phyloP scores from a whole-genome alignment of 2,888 invertebrate species.

The Poecilobothrus nobilitatus region DNA sequence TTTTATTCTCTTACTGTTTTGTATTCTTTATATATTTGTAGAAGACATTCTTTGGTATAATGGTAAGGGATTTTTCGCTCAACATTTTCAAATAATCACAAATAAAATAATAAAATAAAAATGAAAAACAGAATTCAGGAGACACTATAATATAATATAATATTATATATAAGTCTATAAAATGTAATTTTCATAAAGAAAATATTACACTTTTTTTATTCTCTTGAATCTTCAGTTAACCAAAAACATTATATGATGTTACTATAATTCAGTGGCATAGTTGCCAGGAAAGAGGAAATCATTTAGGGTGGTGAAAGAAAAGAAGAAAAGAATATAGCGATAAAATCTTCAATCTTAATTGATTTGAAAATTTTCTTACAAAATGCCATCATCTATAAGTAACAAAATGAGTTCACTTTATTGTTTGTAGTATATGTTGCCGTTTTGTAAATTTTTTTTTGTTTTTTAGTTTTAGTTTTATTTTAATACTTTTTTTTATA shows the following conservation, averaged over 20 bases:
- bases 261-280: no score
- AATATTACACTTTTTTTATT: background rate
- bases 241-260: no score
- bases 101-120: no score
- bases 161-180: background rate
- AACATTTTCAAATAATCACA: background rate
- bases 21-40: background rate
- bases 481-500: constrained; percentile 7
- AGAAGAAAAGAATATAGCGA: constrained; percentile 16
- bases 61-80: constrained; percentile 13
- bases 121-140: background rate
- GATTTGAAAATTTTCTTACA: constrained; percentile 14
- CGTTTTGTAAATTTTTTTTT: background rate
- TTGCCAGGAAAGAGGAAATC: no score
- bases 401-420: background rate
- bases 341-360: constrained; percentile 18
- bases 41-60: background rate
- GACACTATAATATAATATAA: background rate
- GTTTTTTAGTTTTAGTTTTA: constrained; percentile 10
- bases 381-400: no score
- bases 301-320: background rate
- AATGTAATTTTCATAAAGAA: constrained; percentile 20
- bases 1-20: constrained; percentile 5
- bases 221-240: no score
- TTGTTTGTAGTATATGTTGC: background rate